Conservation (phyloP, 2,888 invertebrate species). For the Pterostichus niger region DNA sequence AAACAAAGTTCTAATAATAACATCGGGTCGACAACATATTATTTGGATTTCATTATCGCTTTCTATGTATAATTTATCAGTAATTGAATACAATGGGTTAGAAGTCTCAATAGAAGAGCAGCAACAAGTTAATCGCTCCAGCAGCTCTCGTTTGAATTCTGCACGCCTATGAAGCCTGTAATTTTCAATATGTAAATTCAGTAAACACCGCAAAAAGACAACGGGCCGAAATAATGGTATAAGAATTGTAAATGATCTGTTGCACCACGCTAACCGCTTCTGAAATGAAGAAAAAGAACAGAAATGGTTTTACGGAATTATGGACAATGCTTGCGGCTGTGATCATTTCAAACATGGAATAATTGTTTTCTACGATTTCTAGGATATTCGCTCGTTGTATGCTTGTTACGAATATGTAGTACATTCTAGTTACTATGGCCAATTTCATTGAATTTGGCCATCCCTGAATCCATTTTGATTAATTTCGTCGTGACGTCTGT, state of each 20-base stretch:
- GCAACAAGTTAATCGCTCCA: constrained; percentile 49
- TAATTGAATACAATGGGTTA: not conserved
- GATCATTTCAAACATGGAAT: not conserved
- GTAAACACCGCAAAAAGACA: constrained; percentile 49
- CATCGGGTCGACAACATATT: not conserved
- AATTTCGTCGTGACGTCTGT: too few relatives aligned
- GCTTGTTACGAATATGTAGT: too few relatives aligned
- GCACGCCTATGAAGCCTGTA: constrained; percentile 50
- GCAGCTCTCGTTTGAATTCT: not conserved
- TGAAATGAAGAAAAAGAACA: constrained; percentile 9
- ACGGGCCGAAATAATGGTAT: constrained; percentile 23
- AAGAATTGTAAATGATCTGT: constrained; percentile 15
- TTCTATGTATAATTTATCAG: not conserved
- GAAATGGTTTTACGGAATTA: not conserved
- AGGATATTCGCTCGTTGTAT: too few relatives aligned
- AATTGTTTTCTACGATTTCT: not conserved
- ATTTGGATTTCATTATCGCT: constrained; percentile 49
- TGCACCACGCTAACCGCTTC: not conserved
- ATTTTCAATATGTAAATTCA: constrained; percentile 53
- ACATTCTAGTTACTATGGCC: too few relatives aligned
- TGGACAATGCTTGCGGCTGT: too few relatives aligned
- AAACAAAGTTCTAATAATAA: constrained; percentile 3
- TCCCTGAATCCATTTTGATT: too few relatives aligned
- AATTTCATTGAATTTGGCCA: too few relatives aligned
- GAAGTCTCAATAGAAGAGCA: constrained; percentile 9